phyloP scores from a whole-genome alignment of 1,140 invertebrate genomes.

The Aphelenchoides avenae region DNA sequence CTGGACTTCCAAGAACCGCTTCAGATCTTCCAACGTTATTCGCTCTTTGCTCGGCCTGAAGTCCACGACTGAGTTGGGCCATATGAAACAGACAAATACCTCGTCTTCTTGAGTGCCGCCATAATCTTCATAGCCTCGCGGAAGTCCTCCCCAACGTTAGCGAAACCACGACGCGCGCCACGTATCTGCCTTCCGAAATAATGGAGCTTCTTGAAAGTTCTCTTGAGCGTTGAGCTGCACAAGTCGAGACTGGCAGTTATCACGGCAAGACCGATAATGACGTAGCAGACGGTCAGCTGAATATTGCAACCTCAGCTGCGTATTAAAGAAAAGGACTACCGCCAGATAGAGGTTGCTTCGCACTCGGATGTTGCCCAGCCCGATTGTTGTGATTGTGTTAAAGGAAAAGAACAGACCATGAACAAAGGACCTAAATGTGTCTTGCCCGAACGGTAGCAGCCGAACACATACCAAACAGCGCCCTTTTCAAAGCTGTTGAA shows the following conservation, averaged over 20 bases:
- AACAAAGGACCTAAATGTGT: slow-evolving; percentile 52
- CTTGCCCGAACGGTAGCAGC: neutral
- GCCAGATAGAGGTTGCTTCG: slow-evolving; percentile 50
- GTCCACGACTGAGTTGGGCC: slow-evolving; percentile 6
- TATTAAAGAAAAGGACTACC: slow-evolving; percentile 20
- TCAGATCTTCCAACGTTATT: slow-evolving; percentile 58
- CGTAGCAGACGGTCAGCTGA: slow-evolving; percentile 54
- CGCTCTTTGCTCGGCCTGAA: slow-evolving; percentile 57
- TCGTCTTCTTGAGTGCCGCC: slow-evolving; percentile 57
- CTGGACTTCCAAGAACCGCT: slow-evolving; percentile 58
- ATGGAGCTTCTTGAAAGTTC: slow-evolving; percentile 58
- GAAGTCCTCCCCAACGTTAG: slow-evolving; percentile 57
- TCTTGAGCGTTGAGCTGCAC: slow-evolving; percentile 54
- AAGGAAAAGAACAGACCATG: slow-evolving; percentile 58
- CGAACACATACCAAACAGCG: slow-evolving; percentile 32
- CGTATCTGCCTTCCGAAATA: slow-evolving; percentile 59
- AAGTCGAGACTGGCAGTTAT: slow-evolving; percentile 57
- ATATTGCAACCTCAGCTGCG: neutral
- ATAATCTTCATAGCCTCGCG: slow-evolving; percentile 59
- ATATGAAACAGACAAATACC: slow-evolving; percentile 29
- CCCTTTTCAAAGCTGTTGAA: slow-evolving; percentile 58
- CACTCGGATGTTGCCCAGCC: slow-evolving; percentile 57
- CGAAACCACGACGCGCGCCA: slow-evolving; percentile 50
- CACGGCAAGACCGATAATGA: slow-evolving; percentile 58
- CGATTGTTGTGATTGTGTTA: slow-evolving; percentile 59